Evolutionary conservation across 2,888 invertebrate species (phyloP), one percentile per base, ranked within the genome.

Genomic region (Cinara cedri): DNA sequence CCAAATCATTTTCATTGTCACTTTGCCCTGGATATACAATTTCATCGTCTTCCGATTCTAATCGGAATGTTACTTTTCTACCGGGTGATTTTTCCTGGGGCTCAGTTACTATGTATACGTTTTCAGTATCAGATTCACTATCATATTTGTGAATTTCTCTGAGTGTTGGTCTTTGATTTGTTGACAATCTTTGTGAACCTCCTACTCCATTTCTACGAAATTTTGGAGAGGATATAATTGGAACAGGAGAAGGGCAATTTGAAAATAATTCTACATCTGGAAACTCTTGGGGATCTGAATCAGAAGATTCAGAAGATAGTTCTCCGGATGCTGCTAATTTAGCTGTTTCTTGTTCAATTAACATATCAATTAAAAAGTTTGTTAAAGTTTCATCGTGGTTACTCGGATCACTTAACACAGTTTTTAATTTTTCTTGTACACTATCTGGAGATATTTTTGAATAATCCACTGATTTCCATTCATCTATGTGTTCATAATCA

Each of bases 11-110:
- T 46, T 82, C 82, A 65, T 49, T 72, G 42, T 82, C 82, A 44
- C 81, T 82, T 72, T 81, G 81, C 14, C 74, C 74, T 19, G 82
- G 74, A 51, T 82, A 82, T 10, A 82, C 42, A 42, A 82, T 81
- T 71, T 82, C 82, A 78, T 83, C 82, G 62, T 84, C 87, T 83
- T 86, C 87, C 14, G 87, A 87, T 83, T 87, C 87, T 82, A 88
- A 85, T 81, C 86, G 85, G 82, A 88, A 88, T 80, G 87, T 83
- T 13, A 87, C 86, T 83, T 86, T 86, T 81, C 86, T 84, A 81
- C 82, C 82, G 0, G 71, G 75, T 51, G 78, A 24, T 60, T 74
- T 76, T 44, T 84, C 84, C 11, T 65, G 68, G n/a, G 83, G 83
- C 26, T 84, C 84, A 26, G 83, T 83, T 13, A 83, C 82, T 72